Percentiles rank a stretch among this genome's conserved stretches.
phyloP scores from a whole-genome alignment of 1,140 invertebrate genomes.

The Potamilus streckersoni region DNA sequence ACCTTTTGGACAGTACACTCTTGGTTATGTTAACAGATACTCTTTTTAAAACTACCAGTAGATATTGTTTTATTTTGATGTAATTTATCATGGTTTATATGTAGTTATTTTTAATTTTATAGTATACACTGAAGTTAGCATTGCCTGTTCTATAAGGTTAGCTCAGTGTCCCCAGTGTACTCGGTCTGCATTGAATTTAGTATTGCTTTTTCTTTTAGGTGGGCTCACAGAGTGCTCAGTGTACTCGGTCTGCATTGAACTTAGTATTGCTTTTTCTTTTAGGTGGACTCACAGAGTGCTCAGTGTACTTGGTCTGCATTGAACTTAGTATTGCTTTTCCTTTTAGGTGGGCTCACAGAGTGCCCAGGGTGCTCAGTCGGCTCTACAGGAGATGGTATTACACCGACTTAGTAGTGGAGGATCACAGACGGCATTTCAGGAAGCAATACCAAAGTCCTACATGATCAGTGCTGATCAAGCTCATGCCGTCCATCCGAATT shows the following conservation, averaged over 20 bases:
- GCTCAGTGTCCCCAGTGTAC: no score
- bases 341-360: constrained; percentile 64
- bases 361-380: constrained; percentile 66
- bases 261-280: constrained; percentile 38
- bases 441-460: constrained; percentile 66
- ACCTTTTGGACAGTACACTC: no score
- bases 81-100: no score
- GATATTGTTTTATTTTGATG: no score
- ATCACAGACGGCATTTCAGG: constrained; percentile 62
- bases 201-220: constrained; percentile 43
- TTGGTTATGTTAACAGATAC: no score
- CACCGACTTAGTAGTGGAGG: constrained; percentile 56
- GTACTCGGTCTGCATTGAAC: constrained; percentile 48
- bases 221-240: constrained; percentile 66
- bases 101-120: no score
- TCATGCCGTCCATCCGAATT: constrained; percentile 71
- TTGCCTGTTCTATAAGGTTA: no score
- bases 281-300: no score
- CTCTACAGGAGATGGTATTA: constrained; percentile 65
- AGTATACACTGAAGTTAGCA: no score
- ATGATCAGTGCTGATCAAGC: constrained; percentile 71
- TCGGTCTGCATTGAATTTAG: neutral
- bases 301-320: neutral
- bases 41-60: no score
- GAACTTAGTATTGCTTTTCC: neutral